A percentile compares a stretch with the other conserved stretches of the same genome.
Conservation (phyloP, 2,797 vertebrate species). For the Melanotaenia trifasciata region DNA sequence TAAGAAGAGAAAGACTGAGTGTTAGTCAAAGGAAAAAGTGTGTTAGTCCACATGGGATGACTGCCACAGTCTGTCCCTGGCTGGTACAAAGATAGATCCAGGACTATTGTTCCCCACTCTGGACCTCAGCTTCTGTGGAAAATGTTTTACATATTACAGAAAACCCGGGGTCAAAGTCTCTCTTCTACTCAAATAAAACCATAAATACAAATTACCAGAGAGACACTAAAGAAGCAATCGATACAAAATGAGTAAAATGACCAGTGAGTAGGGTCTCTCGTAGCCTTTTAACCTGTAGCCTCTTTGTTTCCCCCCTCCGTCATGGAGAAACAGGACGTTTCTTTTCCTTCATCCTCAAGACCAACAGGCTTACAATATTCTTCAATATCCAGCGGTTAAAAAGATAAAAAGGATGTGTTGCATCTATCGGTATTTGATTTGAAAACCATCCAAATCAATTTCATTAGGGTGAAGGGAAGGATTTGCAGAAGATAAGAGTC, state of each 20-base stretch:
- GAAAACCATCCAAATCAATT: conserved; percentile 48
- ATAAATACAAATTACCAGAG: conserved; percentile 26
- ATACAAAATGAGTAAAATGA: conserved; percentile 51
- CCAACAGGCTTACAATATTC: conserved; percentile 10
- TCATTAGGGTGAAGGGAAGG: conserved; percentile 39
- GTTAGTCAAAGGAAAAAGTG: conserved; percentile 40
- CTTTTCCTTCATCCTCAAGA: conserved; percentile 17
- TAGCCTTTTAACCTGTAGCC: conserved; percentile 22
- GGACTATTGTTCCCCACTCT: conserved; percentile 26
- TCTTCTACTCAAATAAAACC: conserved; percentile 31
- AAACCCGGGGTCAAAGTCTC: conserved; percentile 25
- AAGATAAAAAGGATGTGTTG: conserved; percentile 12
- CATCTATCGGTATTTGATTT: conserved; percentile 40
- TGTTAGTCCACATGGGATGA: conserved; percentile 40
- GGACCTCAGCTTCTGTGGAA: conserved; percentile 14
- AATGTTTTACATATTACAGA: conserved; percentile 38
- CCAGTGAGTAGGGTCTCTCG: conserved; percentile 22
- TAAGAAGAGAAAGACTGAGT: conserved; percentile 37
- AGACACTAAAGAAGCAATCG: conserved; percentile 37
- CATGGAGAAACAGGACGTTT: background rate
- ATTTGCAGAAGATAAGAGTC: conserved; percentile 69
- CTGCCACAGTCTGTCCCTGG: conserved; percentile 26
- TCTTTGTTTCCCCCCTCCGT: conserved; percentile 22
- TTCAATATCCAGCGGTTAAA: background rate
- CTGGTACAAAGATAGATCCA: conserved; percentile 33